Base-by-base conservation (phyloP, 2,113 vertebrate species). In the Tragelaphus scriptus region DNA sequence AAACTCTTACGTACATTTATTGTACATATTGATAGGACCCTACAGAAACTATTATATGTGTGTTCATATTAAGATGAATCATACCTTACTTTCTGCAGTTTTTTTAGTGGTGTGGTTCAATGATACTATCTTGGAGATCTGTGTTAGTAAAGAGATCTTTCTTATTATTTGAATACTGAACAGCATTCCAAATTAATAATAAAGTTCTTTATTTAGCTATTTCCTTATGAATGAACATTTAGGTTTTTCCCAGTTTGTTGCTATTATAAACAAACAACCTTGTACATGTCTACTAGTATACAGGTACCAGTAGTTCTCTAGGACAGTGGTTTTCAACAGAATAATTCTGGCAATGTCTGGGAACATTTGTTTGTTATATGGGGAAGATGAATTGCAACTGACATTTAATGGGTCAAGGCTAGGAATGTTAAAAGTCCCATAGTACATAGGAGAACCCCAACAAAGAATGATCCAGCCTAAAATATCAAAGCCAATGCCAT, bases 101-200 rank as follows among this genome's bases (percentile, higher is more conserved):
- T 71, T 81, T 81, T 53, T 79, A 58, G 49, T 95, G 58, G 68
- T 71, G 12, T 53, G 68, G 21, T 80, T 81, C n/a, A 94, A 6
- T 44, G 44, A 49, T 84, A 32, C 71, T 81, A 90, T 88, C 87
- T 87, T 95, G 36, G 17, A 90, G 53, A 80, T 87, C 51, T 88
- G 44, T 61, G 59, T 77, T 63, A 90, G 25, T 47, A 88, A 80
- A 94, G 58, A 92, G 53, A 84, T 71, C 88, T 92, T 44, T 71
- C 79, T 91, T 30, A 61, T 96, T 77, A 96, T 90, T 95, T 92
- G 63, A 86, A 93, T 68, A 88, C 32, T 89, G n/a, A 55, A 85
- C 36, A 8, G 32, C 85, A 90, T 92, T 95, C 58, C 28, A 95
- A 71, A 91, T 77, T 84, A 95, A 79, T 71, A 93, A 75, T 55